Evolutionary conservation across 2,797 vertebrate species (phyloP).

Genomic region (Pseudomugil gertrudae): DNA sequence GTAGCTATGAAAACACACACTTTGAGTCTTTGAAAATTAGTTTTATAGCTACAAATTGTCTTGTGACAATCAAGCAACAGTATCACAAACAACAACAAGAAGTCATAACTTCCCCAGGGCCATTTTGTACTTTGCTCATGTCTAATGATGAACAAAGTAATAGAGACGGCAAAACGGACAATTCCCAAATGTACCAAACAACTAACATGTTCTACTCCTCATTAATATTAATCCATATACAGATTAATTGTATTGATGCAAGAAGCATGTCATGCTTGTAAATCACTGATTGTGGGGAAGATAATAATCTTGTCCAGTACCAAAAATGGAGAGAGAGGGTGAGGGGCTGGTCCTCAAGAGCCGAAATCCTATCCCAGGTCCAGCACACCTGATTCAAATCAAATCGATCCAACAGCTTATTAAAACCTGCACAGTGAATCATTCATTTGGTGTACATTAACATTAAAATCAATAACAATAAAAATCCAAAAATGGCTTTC

Average conservation of each 20-base stretch:
- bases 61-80: conserved; percentile 28
- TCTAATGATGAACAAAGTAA: conserved; percentile 13
- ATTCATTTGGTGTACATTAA: no score
- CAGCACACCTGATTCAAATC: no score
- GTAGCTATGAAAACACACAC: neutral
- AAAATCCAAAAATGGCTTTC: neutral
- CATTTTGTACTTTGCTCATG: conserved; percentile 19
- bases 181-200: neutral
- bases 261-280: neutral
- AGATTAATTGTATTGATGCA: neutral
- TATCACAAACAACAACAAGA: conserved; percentile 26
- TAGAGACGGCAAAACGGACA: neutral
- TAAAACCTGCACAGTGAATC: no score
- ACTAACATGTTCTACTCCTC: neutral
- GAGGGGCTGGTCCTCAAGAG: no score
- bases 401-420: no score
- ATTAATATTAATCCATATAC: neutral
- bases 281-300: neutral
- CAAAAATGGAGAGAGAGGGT: no score
- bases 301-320: neutral
- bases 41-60: conserved; percentile 41
- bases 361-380: no score
- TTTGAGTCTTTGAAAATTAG: conserved; percentile 13
- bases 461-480: no score
- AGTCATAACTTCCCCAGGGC: conserved; percentile 27